Percentiles rank a stretch among this genome's conserved stretches.
phyloP scores from a whole-genome alignment of 2,888 invertebrate genomes.

The Cyaniris semiargus region DNA sequence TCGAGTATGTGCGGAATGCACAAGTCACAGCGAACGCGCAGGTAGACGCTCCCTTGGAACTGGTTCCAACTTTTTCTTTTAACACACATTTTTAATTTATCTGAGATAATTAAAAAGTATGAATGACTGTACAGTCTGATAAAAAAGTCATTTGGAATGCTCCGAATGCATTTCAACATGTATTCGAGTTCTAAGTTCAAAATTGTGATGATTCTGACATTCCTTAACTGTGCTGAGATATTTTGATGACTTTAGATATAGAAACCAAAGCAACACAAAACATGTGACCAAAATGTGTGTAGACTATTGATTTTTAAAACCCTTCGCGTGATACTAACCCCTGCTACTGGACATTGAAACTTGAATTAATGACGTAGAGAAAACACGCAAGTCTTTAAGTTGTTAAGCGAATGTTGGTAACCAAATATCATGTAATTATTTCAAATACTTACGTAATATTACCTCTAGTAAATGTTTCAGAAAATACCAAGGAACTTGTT shows the following conservation, averaged over 20 bases:
- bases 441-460: background rate
- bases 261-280: background rate
- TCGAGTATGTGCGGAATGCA: slow-evolving; percentile 49
- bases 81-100: slow-evolving; percentile 38
- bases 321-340: slow-evolving; percentile 34
- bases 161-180: background rate
- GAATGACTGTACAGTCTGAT: background rate
- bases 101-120: slow-evolving; percentile 36
- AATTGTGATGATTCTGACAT: slow-evolving; percentile 10
- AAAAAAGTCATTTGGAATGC: background rate
- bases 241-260: no score
- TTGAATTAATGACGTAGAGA: background rate
- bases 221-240: background rate
- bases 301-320: slow-evolving; percentile 26
- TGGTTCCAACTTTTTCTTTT: slow-evolving; percentile 43
- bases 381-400: slow-evolving; percentile 14
- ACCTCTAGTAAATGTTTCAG: background rate
- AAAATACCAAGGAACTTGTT: background rate
- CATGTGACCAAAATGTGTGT: background rate
- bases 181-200: background rate
- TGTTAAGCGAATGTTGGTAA: background rate
- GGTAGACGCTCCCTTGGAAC: slow-evolving; percentile 48
- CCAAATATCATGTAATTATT: background rate
- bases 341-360: slow-evolving; percentile 17
- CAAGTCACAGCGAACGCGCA: slow-evolving; percentile 48